These are phyloP conservation scores for Dicaeum eximium DNA, from an alignment of 2,113 vertebrate genomes.

Conservation along the genomic window DNA sequence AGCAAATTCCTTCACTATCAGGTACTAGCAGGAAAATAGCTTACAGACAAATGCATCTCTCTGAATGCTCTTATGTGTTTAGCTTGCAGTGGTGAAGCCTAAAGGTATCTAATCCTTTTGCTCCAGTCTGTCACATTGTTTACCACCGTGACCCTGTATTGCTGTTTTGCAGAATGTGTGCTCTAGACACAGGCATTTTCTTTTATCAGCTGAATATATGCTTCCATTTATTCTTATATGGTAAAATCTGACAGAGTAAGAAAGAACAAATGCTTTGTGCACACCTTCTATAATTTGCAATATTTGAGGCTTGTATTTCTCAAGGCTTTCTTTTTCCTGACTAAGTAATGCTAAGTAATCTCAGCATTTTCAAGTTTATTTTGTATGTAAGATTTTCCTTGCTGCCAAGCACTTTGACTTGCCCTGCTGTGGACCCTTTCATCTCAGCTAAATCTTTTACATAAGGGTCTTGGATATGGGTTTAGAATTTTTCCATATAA, in stretches of 20 bases:
- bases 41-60: not conserved
- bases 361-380: conserved; percentile 8
- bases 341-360: not conserved
- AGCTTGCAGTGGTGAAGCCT: not conserved
- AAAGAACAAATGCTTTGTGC: not conserved
- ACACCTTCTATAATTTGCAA: not conserved
- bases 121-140: not conserved
- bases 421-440: not conserved
- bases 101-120: conserved; percentile 2
- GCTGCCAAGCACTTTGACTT: not conserved
- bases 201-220: not conserved
- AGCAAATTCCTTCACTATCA: conserved; percentile 10
- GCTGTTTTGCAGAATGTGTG: not conserved
- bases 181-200: not conserved
- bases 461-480: not conserved
- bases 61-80: not conserved
- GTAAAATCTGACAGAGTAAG: not conserved
- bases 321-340: not conserved
- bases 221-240: not conserved
- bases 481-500: conserved; percentile 9
- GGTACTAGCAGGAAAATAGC: conserved; percentile 5
- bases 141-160: not conserved
- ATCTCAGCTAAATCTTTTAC: not conserved
- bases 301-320: not conserved
- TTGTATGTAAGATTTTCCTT: not conserved